Evolutionary conservation across 2,113 vertebrate species (phyloP).

Genomic region (Panurus biarmicus): DNA sequence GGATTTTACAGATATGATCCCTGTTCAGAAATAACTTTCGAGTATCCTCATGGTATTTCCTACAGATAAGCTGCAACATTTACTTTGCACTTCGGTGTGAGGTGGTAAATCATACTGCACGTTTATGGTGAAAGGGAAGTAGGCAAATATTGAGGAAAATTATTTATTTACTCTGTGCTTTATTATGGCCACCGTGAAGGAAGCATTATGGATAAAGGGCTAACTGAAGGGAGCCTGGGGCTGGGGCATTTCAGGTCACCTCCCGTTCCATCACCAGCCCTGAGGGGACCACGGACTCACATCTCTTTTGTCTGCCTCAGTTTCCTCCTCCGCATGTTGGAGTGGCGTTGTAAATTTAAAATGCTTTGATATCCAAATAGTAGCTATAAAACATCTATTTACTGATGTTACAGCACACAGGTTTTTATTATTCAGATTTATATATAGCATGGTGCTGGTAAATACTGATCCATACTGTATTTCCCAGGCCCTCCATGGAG

Average conservation of each 20-base stretch:
- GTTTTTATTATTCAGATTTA: background rate
- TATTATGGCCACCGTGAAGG: background rate
- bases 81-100: background rate
- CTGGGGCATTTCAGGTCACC: background rate
- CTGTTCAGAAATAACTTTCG: background rate
- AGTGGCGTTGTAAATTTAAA: background rate
- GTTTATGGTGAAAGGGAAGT: background rate
- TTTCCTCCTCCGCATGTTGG: background rate
- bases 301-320: background rate
- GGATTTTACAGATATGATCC: background rate
- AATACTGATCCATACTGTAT: background rate
- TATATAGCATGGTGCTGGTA: background rate
- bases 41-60: background rate
- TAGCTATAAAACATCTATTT: background rate
- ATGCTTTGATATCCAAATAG: background rate
- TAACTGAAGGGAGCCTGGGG: background rate
- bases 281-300: accelerated
- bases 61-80: background rate
- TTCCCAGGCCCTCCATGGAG: background rate
- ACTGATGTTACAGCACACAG: accelerated
- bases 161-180: background rate
- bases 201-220: background rate
- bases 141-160: slow-evolving; percentile 38
- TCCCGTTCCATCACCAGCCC: accelerated
- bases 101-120: background rate